Conservation (phyloP, 1,140 invertebrate genomes). For the Goniozus legneri region DNA sequence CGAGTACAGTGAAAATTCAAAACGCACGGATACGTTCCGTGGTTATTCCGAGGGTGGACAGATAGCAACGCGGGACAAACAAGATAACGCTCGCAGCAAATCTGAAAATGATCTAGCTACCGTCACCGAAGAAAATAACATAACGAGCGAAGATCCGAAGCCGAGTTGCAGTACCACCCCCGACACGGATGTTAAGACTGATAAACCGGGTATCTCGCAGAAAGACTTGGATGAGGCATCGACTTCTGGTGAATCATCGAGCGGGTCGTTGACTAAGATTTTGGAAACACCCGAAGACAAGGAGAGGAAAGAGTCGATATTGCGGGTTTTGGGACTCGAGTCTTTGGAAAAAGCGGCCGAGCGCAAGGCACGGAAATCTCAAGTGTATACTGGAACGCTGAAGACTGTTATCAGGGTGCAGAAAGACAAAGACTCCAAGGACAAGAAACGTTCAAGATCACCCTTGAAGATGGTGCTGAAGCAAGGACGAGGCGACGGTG, state of each 20-base stretch:
- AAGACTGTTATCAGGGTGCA: slow-evolving; percentile 76
- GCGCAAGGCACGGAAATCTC: slow-evolving; percentile 40
- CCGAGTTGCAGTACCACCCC: slow-evolving; percentile 14
- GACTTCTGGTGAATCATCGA: slow-evolving; percentile 49
- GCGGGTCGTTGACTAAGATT: slow-evolving; percentile 36
- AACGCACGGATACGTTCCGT: slow-evolving; percentile 22
- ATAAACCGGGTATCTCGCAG: slow-evolving; percentile 52
- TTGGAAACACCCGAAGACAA: slow-evolving; percentile 57
- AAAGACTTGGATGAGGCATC: slow-evolving; percentile 55
- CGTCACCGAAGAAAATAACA: not conserved
- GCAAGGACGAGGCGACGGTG: slow-evolving; percentile 61
- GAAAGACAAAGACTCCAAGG: slow-evolving; percentile 49
- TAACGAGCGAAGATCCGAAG: slow-evolving; percentile 8
- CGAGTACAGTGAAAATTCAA: slow-evolving; percentile 19
- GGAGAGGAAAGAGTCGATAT: slow-evolving; percentile 51
- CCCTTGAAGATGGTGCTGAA: slow-evolving; percentile 78
- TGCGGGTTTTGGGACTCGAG: slow-evolving; percentile 47
- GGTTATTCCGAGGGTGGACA: slow-evolving; percentile 31
- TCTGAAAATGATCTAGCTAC: slow-evolving; percentile 45
- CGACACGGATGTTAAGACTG: slow-evolving; percentile 14
- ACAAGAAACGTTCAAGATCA: slow-evolving; percentile 62
- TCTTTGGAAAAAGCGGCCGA: slow-evolving; percentile 47
- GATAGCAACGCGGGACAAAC: slow-evolving; percentile 7
- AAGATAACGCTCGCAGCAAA: slow-evolving; percentile 37
- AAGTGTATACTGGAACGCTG: slow-evolving; percentile 68